These are phyloP conservation scores for Epinotia brunnichana DNA, from an alignment of 2,888 invertebrate genomes.

Conservation along the genomic window DNA sequence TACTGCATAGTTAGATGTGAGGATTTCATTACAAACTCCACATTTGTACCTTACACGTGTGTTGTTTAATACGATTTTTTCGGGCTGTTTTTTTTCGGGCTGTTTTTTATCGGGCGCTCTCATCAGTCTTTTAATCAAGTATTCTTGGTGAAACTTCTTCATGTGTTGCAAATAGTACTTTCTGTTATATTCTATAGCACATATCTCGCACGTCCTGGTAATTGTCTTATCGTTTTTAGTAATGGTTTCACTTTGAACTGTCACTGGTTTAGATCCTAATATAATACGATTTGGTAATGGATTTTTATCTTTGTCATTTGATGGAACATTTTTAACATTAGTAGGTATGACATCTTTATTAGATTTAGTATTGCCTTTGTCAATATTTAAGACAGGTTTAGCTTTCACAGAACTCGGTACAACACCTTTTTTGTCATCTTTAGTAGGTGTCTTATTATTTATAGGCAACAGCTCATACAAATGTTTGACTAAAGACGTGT, in stretches of 20 bases:
- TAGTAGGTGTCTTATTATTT: slow-evolving; percentile 42
- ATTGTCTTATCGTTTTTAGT: neutral
- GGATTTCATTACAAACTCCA: slow-evolving; percentile 42
- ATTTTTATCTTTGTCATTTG: neutral
- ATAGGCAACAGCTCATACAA: slow-evolving; percentile 57
- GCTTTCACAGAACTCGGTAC: slow-evolving; percentile 38
- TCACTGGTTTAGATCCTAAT: slow-evolving; percentile 32
- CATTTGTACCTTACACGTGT: slow-evolving; percentile 43
- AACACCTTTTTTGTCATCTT: slow-evolving; percentile 9
- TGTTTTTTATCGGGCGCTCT: neutral
- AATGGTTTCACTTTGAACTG: neutral
- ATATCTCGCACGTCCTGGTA: slow-evolving; percentile 21
- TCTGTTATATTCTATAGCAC: slow-evolving; percentile 15
- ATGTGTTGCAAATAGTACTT: slow-evolving; percentile 29
- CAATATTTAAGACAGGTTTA: slow-evolving; percentile 23
- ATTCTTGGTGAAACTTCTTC: slow-evolving; percentile 25
- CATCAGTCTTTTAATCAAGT: neutral
- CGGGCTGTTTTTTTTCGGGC: neutral
- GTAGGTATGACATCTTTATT: slow-evolving; percentile 17
- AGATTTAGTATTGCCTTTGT: neutral
- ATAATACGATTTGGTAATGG: slow-evolving; percentile 24
- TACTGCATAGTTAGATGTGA: slow-evolving; percentile 19
- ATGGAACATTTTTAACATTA: slow-evolving; percentile 4
- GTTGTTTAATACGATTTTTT: neutral
- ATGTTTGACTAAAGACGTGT: slow-evolving; percentile 59